Base-by-base conservation (phyloP, 2,888 invertebrate species). In the Acheta domesticus region DNA sequence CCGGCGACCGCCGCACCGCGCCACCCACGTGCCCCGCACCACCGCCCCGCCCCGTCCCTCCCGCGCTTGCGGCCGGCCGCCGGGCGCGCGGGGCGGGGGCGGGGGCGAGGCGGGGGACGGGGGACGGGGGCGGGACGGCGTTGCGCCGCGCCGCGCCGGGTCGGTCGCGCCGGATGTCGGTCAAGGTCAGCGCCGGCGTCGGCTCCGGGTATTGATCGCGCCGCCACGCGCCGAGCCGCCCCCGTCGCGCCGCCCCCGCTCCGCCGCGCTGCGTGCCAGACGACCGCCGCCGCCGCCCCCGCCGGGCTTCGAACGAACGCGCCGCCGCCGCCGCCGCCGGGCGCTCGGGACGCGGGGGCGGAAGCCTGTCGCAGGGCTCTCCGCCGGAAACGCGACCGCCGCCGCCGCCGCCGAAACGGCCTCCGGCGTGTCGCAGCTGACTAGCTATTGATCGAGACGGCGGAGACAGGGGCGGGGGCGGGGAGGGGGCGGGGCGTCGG, bases 111-210 rank as follows among this genome's bases (percentile, higher is more conserved):
- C 3, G 3, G 62, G 62, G 62, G 62, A 5, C 5, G 62, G 62
- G 62, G 50, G 12, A 2, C 2, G n/a, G 5, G 62, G 62, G 62
- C 14, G 8, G 62, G 12, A 4, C 4, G 11, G 62, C 16, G 62
- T 12, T 4, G 62, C 62, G n/a, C 62, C 62, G 62, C 62, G 62
- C 62, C 16, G 16, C 62, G n/a, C 62, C 14, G 4, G n/a, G 62
- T 62, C 62, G 62, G 62, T 19, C 62, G 62, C 62, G 62, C 62
- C n/a, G n/a, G 62, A 62, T 62, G 62, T 62, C 62, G 62, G 62
- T 62, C 62, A 62, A 62, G 62, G 62, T 62, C 62, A 62, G 16
- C 62, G n/a, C 14, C 62, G 62, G 16, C 62, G 62, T 62, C 62
- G 62, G 62, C 62, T n/a, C 62, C 16, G n/a, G 62, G 62, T 62